Evolutionary conservation across 2,113 vertebrate species (phyloP).

Genomic region (Elachura formosa): DNA sequence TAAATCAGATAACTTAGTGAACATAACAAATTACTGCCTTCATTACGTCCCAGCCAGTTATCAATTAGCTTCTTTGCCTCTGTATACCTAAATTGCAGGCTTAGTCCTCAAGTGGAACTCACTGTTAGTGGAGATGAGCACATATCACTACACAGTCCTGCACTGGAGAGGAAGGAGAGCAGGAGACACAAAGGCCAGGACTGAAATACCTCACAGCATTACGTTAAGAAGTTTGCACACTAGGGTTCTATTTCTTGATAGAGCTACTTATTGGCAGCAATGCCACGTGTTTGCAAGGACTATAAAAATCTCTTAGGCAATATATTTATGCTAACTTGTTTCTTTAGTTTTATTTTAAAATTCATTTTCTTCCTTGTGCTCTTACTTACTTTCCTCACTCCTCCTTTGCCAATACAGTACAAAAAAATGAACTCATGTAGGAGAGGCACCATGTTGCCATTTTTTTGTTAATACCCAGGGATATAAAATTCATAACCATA

Average conservation of each 20-base stretch:
- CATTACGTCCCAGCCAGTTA: background rate
- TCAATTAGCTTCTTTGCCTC: background rate
- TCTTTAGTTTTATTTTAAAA: background rate
- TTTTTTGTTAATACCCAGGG: background rate
- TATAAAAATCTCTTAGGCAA: background rate
- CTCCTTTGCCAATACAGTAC: background rate
- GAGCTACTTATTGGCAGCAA: background rate
- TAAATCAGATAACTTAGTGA: background rate
- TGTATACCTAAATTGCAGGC: background rate
- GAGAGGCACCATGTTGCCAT: background rate
- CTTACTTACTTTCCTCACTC: background rate
- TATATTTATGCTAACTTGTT: background rate
- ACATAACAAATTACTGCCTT: background rate
- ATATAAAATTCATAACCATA: background rate
- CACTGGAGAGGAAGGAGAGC: background rate
- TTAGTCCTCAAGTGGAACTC: background rate
- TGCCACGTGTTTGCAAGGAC: background rate
- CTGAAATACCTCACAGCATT: background rate
- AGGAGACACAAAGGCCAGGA: background rate
- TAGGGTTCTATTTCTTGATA: background rate
- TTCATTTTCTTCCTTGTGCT: background rate
- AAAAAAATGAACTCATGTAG: background rate
- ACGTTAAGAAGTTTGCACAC: background rate
- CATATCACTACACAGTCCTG: background rate
- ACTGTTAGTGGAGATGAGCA: background rate